Percentiles rank a stretch among this genome's conserved stretches.
These are phyloP conservation scores for Sceloporus undulatus DNA, from an alignment of 2,113 vertebrate species.

Conservation along the genomic window DNA sequence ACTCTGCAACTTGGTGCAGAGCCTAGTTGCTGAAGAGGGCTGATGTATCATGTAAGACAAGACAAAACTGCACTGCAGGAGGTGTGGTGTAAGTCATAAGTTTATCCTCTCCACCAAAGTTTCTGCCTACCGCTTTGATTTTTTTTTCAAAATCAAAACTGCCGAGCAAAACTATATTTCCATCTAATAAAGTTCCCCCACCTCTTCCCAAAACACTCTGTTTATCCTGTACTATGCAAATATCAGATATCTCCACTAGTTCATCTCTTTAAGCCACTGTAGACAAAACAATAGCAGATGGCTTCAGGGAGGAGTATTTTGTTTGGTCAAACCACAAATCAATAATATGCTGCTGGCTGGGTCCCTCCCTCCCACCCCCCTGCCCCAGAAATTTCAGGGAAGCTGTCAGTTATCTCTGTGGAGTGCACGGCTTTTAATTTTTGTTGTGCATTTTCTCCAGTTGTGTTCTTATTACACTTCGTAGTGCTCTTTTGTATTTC, in stretches of 20 bases:
- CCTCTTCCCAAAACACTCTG: neutral
- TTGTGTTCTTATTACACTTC: conserved; percentile 73
- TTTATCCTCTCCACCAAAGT: neutral
- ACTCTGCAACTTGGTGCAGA: neutral
- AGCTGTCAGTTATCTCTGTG: conserved; percentile 72
- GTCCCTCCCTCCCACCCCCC: conserved; percentile 57
- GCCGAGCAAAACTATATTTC: neutral
- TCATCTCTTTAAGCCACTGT: conserved; percentile 48
- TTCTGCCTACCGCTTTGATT: neutral
- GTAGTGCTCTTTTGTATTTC: conserved; percentile 70
- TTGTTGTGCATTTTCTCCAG: conserved; percentile 33
- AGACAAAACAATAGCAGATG: conserved; percentile 65
- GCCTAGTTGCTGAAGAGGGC: neutral
- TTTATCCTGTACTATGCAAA: neutral
- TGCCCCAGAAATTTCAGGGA: conserved; percentile 55
- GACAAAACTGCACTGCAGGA: neutral
- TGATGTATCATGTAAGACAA: neutral
- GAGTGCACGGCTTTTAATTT: conserved; percentile 58
- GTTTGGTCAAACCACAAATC: conserved; percentile 65
- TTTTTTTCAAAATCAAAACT: neutral
- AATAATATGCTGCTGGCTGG: conserved; percentile 72
- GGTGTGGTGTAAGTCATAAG: neutral
- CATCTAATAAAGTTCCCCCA: neutral
- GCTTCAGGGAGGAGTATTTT: conserved; percentile 61
- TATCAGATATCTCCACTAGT: conserved; percentile 32